These are phyloP conservation scores for Leucoptera coffeella DNA, from an alignment of 2,888 invertebrate genomes.

Conservation along the genomic window DNA sequence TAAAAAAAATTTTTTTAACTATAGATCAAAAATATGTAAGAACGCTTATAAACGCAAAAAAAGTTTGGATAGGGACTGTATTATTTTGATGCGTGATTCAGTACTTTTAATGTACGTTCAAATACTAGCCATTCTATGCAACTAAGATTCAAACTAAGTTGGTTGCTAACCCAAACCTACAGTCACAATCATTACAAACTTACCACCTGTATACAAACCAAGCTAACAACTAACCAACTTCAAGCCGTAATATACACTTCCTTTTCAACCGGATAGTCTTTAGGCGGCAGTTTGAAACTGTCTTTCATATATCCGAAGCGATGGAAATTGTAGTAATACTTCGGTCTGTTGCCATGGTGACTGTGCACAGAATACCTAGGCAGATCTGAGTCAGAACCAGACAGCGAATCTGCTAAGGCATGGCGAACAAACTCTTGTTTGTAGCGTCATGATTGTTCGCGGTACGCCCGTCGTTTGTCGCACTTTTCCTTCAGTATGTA, in stretches of 20 bases:
- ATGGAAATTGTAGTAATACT: constrained; percentile 40
- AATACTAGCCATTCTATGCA: too few species aligned
- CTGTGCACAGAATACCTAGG: constrained; percentile 37
- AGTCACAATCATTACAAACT: too few species aligned
- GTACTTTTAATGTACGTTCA: too few species aligned
- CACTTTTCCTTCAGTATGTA: constrained; percentile 66
- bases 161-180: too few species aligned
- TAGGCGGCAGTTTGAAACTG: constrained; percentile 35
- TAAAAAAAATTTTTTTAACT: too few species aligned
- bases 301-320: constrained; percentile 36
- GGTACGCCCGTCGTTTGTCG: constrained; percentile 59
- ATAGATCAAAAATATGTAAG: too few species aligned
- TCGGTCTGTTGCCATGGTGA: constrained; percentile 37
- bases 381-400: constrained; percentile 19
- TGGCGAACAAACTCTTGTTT: constrained; percentile 39
- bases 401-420: constrained; percentile 34
- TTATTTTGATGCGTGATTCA: too few species aligned
- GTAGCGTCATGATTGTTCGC: constrained; percentile 46
- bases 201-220: too few species aligned
- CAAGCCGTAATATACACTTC: constrained; percentile 41
- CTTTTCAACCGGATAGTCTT: constrained; percentile 21
- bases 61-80: too few species aligned
- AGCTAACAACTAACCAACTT: too few species aligned
- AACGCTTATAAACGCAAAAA: too few species aligned
- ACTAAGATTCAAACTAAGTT: too few species aligned